Evolutionary conservation across 2,113 vertebrate genomes (phyloP), one percentile per base, ranked within the genome.

Genomic region (Hydropotes inermis): DNA sequence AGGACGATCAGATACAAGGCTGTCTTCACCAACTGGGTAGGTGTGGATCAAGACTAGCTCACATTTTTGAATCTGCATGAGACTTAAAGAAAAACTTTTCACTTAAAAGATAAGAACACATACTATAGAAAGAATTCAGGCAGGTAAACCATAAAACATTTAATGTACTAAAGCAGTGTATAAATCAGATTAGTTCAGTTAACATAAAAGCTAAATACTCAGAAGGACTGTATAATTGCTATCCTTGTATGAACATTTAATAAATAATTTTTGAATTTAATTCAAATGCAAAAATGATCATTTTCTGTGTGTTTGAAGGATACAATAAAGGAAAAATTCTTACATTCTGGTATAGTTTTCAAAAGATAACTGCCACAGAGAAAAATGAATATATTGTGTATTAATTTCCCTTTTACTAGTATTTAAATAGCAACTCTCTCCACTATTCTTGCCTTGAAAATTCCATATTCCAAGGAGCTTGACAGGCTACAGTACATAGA

Each of bases 31-130:
- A 97, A 99, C 99, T 3, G 99, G 99, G 97, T 99, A 99, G 0
- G 99, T 99, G 97, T 99, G 99, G 95, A 99, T 99, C 94, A 99
- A 99, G 55, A 99, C 99, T 97, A 99, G 98, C n/a, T 99, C 99
- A 98, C 99, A 99, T 96, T 99, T 99, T 98, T 99, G 99, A 98
- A 99, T 99, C 98, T 99, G 99, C 99, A 99, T 99, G 84, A 99
- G 98, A 97, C 99, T 99, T 96, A 97, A 97, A 97, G 97, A 97
- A 78, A 97, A 97, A 97, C 52, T 95, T 89, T 64, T 93, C 57
- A 95, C 82, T 98, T 97, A 98, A 88, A 93, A 97, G 50, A 3
- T 60, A 87, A 84, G 8, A 91, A 74, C 45, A 86, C 4, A 90
- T 6, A 86, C 2, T 60, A 45, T 14, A 4, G 87, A 91, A 96